Base-by-base conservation (phyloP, 2,113 vertebrate species). In the Pelmatolapia mariae region DNA sequence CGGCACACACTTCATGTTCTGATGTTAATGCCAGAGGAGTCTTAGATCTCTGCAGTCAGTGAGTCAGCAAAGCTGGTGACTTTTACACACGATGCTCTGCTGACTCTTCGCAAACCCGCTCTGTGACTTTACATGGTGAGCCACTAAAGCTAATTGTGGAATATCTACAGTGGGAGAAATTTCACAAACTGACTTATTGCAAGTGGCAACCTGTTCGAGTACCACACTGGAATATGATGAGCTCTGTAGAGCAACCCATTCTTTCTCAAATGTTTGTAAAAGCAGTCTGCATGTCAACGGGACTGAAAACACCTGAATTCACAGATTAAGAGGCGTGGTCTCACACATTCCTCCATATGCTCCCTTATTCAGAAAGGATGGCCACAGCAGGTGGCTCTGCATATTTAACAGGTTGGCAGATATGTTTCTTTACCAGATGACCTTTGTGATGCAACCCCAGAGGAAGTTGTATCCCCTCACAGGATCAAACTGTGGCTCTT, bases 81-180 rank as follows among this genome's bases (percentile, higher is more conserved):
- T 68, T 63, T 19, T 19, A 19, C 59, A 2, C 59, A 63, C 0
- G 16, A 63, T 11, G 59, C 29, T 36, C 29, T 22, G 19, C 52
- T 54, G n/a, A 22, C 19, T 6, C 5, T 22, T 12, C 5, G 10
- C 5, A 56, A 56, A 56, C 4, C 53, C 0, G 4, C 18, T 63
- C 31, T 36, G 31, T 66, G 31, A 66, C 31, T 66, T 66, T 36
- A 36, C n/a, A 40, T 0, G n/a, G 63, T 40, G 33, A 22, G 1
- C 0, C 63, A 5, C 36, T 68, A 40, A 22, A 68, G 63, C 19
- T 0, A 40, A 68, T 15, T 26, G 13, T 73, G 12, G 0, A 24
- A 71, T 43, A 71, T 43, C 66, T 71, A 2, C n/a, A 43, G 13
- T 43, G 38, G 68, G 15, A 73, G 68, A 29, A 45, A 45, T 45